Percentiles rank a stretch among this genome's conserved stretches.
phyloP scores from a whole-genome alignment of 2,113 vertebrate species.

The Coracopsis vasa region DNA sequence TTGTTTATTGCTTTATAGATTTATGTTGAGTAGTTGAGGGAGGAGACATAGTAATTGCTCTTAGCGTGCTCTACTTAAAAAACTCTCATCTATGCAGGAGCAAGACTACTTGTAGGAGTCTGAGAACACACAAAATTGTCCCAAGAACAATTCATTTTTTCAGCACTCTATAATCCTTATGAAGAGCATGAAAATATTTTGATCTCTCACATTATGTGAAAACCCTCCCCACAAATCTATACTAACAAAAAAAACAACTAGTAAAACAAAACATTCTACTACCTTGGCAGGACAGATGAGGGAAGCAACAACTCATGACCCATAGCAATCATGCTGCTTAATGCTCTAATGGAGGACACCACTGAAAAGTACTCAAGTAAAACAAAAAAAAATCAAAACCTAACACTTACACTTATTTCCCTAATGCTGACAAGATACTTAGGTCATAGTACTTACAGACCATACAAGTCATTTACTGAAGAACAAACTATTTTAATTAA shows the following conservation, averaged over 20 bases:
- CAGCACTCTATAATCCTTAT: not conserved
- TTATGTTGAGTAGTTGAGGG: not conserved
- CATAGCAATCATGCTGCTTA: not conserved
- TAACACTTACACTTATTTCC: not conserved
- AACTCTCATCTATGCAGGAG: not conserved
- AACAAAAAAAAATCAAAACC: not conserved
- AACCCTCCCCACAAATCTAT: not conserved
- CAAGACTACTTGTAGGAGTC: not conserved
- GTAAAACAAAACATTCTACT: not conserved
- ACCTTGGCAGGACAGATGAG: not conserved
- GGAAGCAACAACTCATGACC: not conserved
- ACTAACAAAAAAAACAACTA: not conserved
- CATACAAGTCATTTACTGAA: not conserved
- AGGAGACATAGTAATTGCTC: not conserved
- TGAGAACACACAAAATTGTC: not conserved
- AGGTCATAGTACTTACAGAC: not conserved
- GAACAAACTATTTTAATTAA: not conserved
- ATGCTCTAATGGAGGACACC: not conserved
- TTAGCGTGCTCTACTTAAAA: not conserved
- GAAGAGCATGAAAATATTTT: not conserved
- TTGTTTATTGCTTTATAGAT: not conserved
- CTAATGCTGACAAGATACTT: not conserved
- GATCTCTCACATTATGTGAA: not conserved
- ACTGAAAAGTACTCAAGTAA: not conserved
- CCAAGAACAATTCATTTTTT: not conserved